Conservation (phyloP, 1,140 invertebrate genomes). For the Cecropterus lyciades region DNA sequence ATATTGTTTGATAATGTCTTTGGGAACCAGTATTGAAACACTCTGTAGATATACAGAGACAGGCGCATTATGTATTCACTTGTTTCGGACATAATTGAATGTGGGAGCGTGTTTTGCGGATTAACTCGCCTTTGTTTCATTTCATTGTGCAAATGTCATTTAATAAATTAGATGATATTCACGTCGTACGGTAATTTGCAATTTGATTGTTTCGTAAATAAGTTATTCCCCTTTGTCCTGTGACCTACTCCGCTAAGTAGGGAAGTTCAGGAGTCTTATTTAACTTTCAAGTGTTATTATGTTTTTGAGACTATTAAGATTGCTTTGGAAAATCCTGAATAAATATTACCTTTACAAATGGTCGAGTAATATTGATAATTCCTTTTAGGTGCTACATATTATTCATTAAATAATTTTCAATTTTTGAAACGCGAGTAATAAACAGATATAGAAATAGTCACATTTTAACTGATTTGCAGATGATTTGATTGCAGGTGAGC, state of each 20-base stretch:
- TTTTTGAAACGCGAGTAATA: too few species aligned
- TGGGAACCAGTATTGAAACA: background rate
- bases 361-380: too few species aligned
- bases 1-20: too few species aligned
- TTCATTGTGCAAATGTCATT: constrained; percentile 43
- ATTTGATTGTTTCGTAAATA: constrained; percentile 23
- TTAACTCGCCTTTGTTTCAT: constrained; percentile 52
- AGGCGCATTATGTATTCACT: constrained; percentile 47
- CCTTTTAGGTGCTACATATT: too few species aligned
- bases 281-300: constrained; percentile 31
- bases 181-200: constrained; percentile 20
- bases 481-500: too few species aligned
- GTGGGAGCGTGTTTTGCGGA: constrained; percentile 49
- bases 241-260: constrained; percentile 28
- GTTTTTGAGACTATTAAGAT: constrained; percentile 27
- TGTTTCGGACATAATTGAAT: constrained; percentile 60
- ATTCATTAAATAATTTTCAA: too few species aligned
- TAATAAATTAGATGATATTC: constrained; percentile 38
- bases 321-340: constrained; percentile 9
- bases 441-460: too few species aligned
- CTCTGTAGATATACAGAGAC: background rate
- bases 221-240: constrained; percentile 10
- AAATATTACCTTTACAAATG: background rate
- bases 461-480: too few species aligned
- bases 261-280: constrained; percentile 24